phyloP scores from a whole-genome alignment of 2,888 invertebrate genomes.

The Pyralis farinalis region DNA sequence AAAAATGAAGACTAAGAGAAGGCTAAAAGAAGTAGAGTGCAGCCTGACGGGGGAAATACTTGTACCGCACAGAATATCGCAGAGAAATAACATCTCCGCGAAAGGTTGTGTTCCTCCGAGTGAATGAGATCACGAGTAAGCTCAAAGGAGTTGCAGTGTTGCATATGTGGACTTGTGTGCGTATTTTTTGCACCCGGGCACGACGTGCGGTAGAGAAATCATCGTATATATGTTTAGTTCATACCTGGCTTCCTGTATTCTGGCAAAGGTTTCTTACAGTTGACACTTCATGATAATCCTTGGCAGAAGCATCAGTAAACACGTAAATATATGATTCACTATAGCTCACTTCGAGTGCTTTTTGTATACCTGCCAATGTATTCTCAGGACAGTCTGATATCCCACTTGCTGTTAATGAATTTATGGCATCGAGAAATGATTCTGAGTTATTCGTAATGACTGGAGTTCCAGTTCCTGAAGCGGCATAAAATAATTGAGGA shows the following conservation, averaged over 20 bases:
- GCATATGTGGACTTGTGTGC: too few relatives aligned
- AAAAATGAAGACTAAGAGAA: too few relatives aligned
- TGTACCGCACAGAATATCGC: too few relatives aligned
- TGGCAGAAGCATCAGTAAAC: conserved; percentile 54
- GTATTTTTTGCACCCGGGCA: too few relatives aligned
- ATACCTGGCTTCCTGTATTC: conserved; percentile 4
- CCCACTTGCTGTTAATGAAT: conserved; percentile 6
- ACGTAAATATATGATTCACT: conserved; percentile 42
- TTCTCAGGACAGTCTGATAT: conserved; percentile 36
- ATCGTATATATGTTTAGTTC: neutral
- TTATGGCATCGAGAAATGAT: neutral
- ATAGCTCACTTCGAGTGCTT: conserved; percentile 35
- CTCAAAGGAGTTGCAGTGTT: too few relatives aligned
- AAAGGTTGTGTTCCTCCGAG: too few relatives aligned
- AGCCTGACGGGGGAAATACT: too few relatives aligned
- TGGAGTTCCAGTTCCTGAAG: conserved; percentile 1
- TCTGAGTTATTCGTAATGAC: neutral
- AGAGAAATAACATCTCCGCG: too few relatives aligned
- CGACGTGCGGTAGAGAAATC: neutral
- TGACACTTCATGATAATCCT: conserved; percentile 21
- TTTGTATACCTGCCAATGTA: conserved; percentile 31
- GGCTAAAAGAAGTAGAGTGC: too few relatives aligned
- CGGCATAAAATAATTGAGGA: too few relatives aligned
- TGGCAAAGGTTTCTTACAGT: conserved; percentile 1
- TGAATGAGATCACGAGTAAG: too few relatives aligned